Conservation (phyloP, 2,113 vertebrate species). For the Oceanodroma tethys region DNA sequence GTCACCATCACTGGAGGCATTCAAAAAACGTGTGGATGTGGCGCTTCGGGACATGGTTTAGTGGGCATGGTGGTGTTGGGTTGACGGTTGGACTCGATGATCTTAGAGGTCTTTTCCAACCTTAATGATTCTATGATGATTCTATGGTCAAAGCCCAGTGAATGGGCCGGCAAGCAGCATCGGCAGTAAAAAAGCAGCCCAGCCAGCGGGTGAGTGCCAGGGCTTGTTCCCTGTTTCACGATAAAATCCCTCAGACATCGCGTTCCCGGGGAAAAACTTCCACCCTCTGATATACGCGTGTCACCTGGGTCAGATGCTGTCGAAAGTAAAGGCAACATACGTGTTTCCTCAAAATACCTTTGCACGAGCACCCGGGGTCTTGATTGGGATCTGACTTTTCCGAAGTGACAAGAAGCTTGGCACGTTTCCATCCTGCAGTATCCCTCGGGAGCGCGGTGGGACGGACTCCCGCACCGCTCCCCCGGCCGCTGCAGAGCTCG, state of each 20-base stretch:
- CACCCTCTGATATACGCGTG: accelerated
- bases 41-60: too few species aligned
- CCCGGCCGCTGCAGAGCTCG: accelerated
- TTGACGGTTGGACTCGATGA: too few species aligned
- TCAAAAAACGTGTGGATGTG: too few species aligned
- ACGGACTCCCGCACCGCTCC: background rate
- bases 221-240: accelerated
- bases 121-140: too few species aligned
- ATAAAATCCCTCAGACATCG: background rate
- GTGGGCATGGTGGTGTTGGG: too few species aligned
- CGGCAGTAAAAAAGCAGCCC: background rate
- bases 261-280: background rate
- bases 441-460: background rate
- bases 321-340: accelerated
- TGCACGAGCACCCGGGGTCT: too few species aligned
- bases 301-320: background rate
- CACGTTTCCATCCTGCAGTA: background rate
- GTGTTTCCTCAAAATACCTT: background rate
- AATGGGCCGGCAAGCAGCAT: accelerated
- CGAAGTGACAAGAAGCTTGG: accelerated
- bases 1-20: too few species aligned
- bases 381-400: background rate
- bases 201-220: background rate
- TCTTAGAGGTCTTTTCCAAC: too few species aligned
- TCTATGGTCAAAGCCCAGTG: background rate